Percentiles rank a stretch among this genome's conserved stretches.
Evolutionary conservation across 2,113 vertebrate species (phyloP).

Genomic region (Rhineura floridana): DNA sequence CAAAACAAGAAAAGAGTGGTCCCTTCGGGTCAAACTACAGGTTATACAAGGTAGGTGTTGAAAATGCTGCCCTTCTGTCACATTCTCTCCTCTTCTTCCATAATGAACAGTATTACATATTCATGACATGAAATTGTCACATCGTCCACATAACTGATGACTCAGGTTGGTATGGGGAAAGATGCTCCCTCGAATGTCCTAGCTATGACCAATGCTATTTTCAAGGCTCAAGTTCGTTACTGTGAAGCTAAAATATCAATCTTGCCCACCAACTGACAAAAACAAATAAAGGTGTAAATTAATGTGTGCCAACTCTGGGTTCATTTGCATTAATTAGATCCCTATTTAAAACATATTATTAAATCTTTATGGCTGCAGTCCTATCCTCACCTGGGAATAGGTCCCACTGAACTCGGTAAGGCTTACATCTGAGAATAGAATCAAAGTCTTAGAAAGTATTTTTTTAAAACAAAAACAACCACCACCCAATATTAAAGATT

Average conservation of each 20-base stretch:
- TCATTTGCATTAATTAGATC: not conserved
- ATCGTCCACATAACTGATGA: not conserved
- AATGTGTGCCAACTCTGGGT: slow-evolving; percentile 13
- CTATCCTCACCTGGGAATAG: not conserved
- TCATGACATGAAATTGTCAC: not conserved
- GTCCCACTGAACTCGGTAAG: not conserved
- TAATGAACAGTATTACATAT: not conserved
- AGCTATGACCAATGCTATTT: slow-evolving; percentile 14
- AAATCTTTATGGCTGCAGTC: not conserved
- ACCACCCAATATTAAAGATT: slow-evolving; percentile 55
- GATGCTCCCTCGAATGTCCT: not conserved
- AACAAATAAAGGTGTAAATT: slow-evolving; percentile 11
- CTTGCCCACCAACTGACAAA: not conserved
- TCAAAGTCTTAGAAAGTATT: slow-evolving; percentile 13
- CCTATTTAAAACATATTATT: not conserved
- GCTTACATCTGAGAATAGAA: not conserved
- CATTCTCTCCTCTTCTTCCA: not conserved
- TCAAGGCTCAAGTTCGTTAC: slow-evolving; percentile 8
- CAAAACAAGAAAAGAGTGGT: not conserved
- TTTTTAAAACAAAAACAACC: slow-evolving; percentile 12
- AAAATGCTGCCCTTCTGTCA: not conserved
- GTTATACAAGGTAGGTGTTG: not conserved
- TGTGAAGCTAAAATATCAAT: not conserved
- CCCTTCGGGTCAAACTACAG: not conserved
- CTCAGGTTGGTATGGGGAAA: not conserved